These are phyloP conservation scores for Coendou prehensilis DNA, from an alignment of 2,797 vertebrate species.

Conservation along the genomic window DNA sequence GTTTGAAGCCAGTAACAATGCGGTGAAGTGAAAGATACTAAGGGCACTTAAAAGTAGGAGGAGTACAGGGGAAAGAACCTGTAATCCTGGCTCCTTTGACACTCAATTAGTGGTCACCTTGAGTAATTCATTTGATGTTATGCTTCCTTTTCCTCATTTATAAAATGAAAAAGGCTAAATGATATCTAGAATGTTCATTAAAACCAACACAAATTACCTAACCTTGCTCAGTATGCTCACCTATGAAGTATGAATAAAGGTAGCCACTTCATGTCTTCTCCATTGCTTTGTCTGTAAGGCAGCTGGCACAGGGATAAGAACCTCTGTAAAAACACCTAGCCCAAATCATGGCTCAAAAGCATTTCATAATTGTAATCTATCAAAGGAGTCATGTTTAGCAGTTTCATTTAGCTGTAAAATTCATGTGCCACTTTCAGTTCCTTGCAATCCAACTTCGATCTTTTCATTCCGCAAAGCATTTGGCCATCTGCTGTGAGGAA, in stretches of 20 bases:
- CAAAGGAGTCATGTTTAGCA: background rate
- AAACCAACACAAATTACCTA: background rate
- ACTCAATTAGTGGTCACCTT: background rate
- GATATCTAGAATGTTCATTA: background rate
- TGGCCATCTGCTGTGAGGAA: background rate
- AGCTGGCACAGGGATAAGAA: background rate
- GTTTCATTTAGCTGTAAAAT: background rate
- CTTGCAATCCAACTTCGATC: background rate
- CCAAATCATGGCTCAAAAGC: background rate
- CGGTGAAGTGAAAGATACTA: background rate
- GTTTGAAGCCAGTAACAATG: background rate
- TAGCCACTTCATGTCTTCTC: background rate
- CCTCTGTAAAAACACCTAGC: background rate
- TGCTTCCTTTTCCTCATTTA: background rate
- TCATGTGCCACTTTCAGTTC: background rate
- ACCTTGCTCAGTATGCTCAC: background rate
- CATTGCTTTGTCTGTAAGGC: background rate
- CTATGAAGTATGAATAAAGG: background rate
- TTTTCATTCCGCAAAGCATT: constrained; percentile 16
- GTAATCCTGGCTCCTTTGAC: background rate
- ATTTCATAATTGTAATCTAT: background rate
- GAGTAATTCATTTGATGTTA: background rate
- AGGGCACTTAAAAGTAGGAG: background rate
- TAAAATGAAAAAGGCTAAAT: background rate
- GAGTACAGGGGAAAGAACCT: too few relatives aligned